Evolutionary conservation across 1,140 invertebrate genomes (phyloP).

Genomic region (Drosophila azteca): DNA sequence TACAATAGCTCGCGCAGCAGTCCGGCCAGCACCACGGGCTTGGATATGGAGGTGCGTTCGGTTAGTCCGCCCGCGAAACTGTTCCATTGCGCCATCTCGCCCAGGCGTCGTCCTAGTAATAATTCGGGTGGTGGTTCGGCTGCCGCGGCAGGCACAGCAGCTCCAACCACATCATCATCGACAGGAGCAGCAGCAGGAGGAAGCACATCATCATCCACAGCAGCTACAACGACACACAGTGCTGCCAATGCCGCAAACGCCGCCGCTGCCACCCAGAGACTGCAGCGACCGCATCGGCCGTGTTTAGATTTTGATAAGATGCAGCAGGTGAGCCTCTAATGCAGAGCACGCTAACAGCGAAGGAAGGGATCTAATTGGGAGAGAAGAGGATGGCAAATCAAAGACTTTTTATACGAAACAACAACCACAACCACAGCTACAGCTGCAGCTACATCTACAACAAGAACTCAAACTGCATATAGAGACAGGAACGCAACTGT

Average conservation of each 20-base stretch:
- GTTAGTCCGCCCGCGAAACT: conserved; percentile 90
- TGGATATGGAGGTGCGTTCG: conserved; percentile 85
- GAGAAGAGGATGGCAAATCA: conserved; percentile 64
- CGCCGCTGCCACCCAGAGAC: conserved; percentile 85
- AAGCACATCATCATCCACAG: conserved; percentile 15
- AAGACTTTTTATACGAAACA: conserved; percentile 80
- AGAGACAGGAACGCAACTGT: conserved; percentile 17
- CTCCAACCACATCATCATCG: conserved; percentile 12
- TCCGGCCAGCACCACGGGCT: conserved; percentile 83
- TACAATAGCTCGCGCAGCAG: conserved; percentile 79
- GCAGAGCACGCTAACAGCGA: conserved; percentile 67
- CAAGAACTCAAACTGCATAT: conserved; percentile 10
- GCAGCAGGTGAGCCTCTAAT: conserved; percentile 87
- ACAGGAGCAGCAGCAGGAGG: conserved; percentile 7
- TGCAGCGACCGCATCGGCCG: conserved; percentile 89
- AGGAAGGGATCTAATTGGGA: conserved; percentile 1
- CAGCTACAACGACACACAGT: conserved; percentile 39
- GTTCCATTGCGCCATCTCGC: conserved; percentile 87
- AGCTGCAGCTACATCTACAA: conserved; percentile 17
- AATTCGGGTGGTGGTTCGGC: conserved; percentile 46
- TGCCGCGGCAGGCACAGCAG: conserved; percentile 5
- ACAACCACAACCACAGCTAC: conserved; percentile 44
- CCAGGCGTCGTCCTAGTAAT: conserved; percentile 86
- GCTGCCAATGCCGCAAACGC: conserved; percentile 46
- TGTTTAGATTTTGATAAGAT: conserved; percentile 98